Percentiles rank a stretch among this genome's conserved stretches.
Evolutionary conservation across 2,888 invertebrate species (phyloP).

Genomic region (Rhopalosiphum nymphaeae): DNA sequence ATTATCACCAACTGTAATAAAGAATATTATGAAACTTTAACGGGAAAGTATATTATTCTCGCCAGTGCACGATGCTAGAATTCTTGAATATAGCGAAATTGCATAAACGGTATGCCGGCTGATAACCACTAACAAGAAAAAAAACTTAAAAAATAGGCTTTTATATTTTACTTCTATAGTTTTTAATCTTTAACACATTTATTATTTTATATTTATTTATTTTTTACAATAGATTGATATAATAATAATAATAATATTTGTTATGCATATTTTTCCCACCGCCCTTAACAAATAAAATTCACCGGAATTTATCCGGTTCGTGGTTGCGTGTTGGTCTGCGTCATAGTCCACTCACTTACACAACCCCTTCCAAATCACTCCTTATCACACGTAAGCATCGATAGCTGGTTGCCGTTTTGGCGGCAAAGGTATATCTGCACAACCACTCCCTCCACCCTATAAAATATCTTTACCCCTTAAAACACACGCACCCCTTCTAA

Average conservation of each 20-base stretch:
- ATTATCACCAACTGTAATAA: not conserved
- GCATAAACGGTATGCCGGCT: slow-evolving; percentile 43
- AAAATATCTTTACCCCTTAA: slow-evolving; percentile 23
- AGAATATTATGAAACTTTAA: not conserved
- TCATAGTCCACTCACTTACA: not conserved
- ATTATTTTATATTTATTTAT: not conserved
- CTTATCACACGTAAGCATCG: slow-evolving; percentile 59
- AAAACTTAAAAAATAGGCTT: not conserved
- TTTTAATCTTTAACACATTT: not conserved
- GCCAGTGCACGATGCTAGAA: not conserved
- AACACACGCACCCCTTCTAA: not conserved
- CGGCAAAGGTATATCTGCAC: not conserved
- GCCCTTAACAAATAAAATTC: slow-evolving; percentile 35
- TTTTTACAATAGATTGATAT: not conserved
- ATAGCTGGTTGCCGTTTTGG: slow-evolving; percentile 50
- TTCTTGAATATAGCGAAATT: slow-evolving; percentile 9
- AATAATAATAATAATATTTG: slow-evolving; percentile 24
- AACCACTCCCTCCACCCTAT: not conserved
- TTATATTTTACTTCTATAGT: not conserved
- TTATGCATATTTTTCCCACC: not conserved
- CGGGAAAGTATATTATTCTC: not conserved
- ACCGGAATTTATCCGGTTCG: slow-evolving; percentile 42
- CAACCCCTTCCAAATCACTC: not conserved
- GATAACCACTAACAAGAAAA: not conserved
- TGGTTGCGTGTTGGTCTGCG: slow-evolving; percentile 50